Base-by-base conservation (phyloP, 2,888 invertebrate species). In the Linhomoeus sp. region DNA sequence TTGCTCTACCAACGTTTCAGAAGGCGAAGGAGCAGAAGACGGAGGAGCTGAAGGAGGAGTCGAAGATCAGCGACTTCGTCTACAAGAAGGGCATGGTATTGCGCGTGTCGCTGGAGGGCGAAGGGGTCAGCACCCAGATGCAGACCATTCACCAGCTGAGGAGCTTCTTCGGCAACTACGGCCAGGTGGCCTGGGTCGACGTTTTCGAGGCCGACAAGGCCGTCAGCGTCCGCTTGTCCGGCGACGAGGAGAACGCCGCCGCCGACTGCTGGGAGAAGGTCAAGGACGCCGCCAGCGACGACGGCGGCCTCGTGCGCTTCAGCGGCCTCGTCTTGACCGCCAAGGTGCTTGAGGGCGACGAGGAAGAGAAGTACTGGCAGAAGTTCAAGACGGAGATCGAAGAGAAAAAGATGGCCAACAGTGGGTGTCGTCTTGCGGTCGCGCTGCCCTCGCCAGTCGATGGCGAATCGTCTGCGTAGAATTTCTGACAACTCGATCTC, bases 231-330 rank as follows among this genome's bases (percentile, higher is more conserved):
- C 29, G 29, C 29, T 29, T 29, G 7, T 5, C 5, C 29, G 29
- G 29, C 23, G 46, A 37, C 43, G 41, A 38, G 29, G 45, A 44
- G 25, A 45, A 45, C 41, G 41, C 20, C 3, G 48, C 48, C 15
- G 41, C 17, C 2, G 22, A 26, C 3, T 25, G 24, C 3, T 14
- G 37, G 41, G 39, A 33, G 20, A 40, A 40, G 25, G 3, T 36
- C 17, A 35, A 19, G 20, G 41, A 48, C 22, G 37, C 36, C n/a
- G 5, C 37, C 9, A 20, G 37, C 29, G 12, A 29, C 5, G 37
- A 37, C n/a, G 37, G 5, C 17, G 26, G 26, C 17, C 3, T 9
- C 17, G 26, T 41, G 17, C 15, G 12, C 12, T 29, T 26, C 26
- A 29, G 19, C 9, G 41, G n/a, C 26, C 3, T 15, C 41, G 23